A percentile compares a stretch with the other conserved stretches of the same genome.
These are phyloP conservation scores for Siphamia tubifer DNA, from an alignment of 2,113 vertebrate genomes.

Conservation along the genomic window DNA sequence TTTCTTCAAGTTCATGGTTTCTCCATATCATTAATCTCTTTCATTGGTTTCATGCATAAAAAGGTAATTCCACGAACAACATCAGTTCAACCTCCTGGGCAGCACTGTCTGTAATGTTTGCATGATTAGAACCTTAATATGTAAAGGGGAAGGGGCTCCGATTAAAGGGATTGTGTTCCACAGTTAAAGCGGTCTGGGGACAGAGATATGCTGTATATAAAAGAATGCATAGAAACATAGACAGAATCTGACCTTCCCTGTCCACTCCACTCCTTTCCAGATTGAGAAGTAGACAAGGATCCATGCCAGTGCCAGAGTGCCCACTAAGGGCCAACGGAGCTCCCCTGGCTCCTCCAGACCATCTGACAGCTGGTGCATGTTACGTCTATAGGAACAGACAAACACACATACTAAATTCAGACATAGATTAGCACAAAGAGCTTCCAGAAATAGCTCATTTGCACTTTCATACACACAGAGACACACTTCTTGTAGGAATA, in stretches of 20 bases:
- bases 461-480: not conserved
- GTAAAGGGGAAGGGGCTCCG: not conserved
- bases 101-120: not conserved
- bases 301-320: slow-evolving; percentile 88
- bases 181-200: not conserved
- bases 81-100: not conserved
- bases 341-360: slow-evolving; percentile 86
- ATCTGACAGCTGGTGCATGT: slow-evolving; percentile 87
- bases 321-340: slow-evolving; percentile 87
- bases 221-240: not conserved
- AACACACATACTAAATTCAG: not conserved
- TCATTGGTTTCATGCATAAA: not conserved
- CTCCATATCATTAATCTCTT: no score
- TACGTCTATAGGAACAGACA: slow-evolving; percentile 76
- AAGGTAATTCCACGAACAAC: not conserved
- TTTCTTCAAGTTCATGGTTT: no score
- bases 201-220: not conserved
- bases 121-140: not conserved
- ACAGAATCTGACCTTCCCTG: slow-evolving; percentile 83
- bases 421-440: not conserved
- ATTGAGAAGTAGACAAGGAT: slow-evolving; percentile 93
- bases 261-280: slow-evolving; percentile 96
- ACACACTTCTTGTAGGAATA: not conserved
- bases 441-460: not conserved
- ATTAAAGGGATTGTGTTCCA: not conserved